A percentile compares a stretch with the other conserved stretches of the same genome.
Conservation (phyloP, 2,113 vertebrate genomes). For the Thinocorus orbignyianus region DNA sequence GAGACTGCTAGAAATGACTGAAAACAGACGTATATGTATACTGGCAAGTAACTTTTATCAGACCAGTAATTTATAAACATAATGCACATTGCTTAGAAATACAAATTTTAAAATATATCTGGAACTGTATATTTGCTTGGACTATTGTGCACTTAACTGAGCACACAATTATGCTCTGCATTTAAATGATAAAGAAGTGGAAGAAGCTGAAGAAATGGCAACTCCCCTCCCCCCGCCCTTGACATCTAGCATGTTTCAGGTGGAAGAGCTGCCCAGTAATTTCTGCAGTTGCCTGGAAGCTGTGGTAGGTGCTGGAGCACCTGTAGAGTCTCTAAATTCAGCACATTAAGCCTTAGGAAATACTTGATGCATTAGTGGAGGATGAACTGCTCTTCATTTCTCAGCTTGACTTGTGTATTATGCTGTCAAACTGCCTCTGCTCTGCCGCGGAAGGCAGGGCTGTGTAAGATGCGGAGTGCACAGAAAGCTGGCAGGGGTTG, state of each 20-base stretch:
- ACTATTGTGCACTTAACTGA: neutral
- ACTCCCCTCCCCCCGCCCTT: neutral
- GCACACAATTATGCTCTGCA: neutral
- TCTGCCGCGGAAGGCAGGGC: neutral
- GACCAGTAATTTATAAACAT: neutral
- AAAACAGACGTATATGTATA: neutral
- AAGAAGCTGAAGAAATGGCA: neutral
- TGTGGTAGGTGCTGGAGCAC: neutral
- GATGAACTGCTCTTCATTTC: neutral
- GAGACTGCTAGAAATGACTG: neutral
- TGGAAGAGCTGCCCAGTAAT: neutral
- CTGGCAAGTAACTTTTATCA: neutral
- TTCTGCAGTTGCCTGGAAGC: neutral
- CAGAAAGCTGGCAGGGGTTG: neutral
- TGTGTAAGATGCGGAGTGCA: neutral
- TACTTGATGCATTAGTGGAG: neutral
- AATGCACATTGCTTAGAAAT: neutral
- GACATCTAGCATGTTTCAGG: neutral
- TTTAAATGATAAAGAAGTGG: neutral
- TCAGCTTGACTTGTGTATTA: neutral
- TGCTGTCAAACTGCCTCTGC: neutral
- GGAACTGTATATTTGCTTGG: neutral
- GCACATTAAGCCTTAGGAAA: neutral
- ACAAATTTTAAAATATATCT: neutral
- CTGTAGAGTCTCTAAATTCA: neutral